phyloP scores from a whole-genome alignment of 2,113 vertebrate species.

The Progne subis region DNA sequence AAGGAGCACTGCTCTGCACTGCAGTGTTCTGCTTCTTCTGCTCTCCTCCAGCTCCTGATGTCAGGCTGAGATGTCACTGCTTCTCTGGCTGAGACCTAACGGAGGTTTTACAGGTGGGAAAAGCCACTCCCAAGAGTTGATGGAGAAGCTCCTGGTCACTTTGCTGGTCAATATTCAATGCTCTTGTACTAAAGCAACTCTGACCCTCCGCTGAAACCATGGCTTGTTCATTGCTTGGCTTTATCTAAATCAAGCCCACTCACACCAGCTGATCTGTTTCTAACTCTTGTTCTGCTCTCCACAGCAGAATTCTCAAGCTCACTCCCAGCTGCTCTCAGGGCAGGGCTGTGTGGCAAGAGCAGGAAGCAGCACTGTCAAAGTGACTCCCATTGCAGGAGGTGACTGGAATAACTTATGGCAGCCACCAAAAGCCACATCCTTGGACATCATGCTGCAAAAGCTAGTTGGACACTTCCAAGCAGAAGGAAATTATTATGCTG shows the following conservation, averaged over 20 bases:
- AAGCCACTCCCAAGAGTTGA: not conserved
- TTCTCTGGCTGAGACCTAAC: not conserved
- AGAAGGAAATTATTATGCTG: not conserved
- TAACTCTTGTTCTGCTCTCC: not conserved
- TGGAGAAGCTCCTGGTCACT: not conserved
- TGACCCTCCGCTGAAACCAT: not conserved
- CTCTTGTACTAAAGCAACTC: not conserved
- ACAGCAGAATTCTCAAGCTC: not conserved
- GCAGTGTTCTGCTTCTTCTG: not conserved
- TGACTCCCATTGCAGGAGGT: not conserved
- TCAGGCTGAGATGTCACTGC: accelerated
- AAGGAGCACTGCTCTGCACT: not conserved
- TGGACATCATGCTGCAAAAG: not conserved
- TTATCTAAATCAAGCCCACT: not conserved
- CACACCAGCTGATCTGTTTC: not conserved
- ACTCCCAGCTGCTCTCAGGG: not conserved
- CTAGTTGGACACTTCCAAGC: not conserved
- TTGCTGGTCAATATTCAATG: not conserved
- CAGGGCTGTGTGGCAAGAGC: not conserved
- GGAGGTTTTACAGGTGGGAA: not conserved
- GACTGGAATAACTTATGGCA: not conserved
- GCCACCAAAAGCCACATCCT: not conserved
- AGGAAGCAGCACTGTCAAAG: not conserved
- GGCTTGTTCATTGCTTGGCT: not conserved
- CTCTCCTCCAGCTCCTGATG: not conserved